Base-by-base conservation (phyloP, 2,113 vertebrate species). In the Lampris megalopsis region DNA sequence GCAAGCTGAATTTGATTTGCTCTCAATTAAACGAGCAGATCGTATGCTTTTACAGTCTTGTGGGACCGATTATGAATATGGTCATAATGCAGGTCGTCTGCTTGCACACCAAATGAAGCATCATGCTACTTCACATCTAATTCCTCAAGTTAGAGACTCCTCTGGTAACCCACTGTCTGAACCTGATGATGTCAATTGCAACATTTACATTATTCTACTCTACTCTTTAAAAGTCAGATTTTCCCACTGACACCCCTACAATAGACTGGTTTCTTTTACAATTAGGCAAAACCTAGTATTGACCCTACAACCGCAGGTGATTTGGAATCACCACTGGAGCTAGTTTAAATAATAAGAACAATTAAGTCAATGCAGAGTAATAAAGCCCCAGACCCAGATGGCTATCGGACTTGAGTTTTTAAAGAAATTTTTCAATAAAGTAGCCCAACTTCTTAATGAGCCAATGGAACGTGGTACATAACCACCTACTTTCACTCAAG, bases 371-470 rank as follows among this genome's bases (percentile, higher is more conserved):
- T 68, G 68, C 61, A 72, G 2, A 61, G 42, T 36, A 63, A 68
- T 4, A 71, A 71, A 56, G 41, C 63, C 24, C 68, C 75, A 36
- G 65, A 61, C 36, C 53, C 9, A 4, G 59, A 70, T 57, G 66
- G 65, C 13, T 47, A 43, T 9, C 50, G 13, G 2, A 9, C 35
- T 9, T 5, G 59, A 5, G 63, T 56, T 56, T 48, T 9, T 2
- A 24, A 50, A 65, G 45, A 69, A 24, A 45, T 72, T 70, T 38
- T 62, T 13, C 60, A 24, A 50, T 5, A 63, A 73, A 58, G 13
- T 72, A n/a, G 63, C 56, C 61, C 68, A 61, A 37, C 40, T 61
- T 4, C 24, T 81, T 45, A 63, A 68, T 8, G 36, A 68, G 37
- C 68, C 58, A 6, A 11, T 71, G 11, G 38, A 48, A 11, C 24